Evolutionary conservation across 2,113 vertebrate species (phyloP).

Genomic region (Zosterops borbonicus): DNA sequence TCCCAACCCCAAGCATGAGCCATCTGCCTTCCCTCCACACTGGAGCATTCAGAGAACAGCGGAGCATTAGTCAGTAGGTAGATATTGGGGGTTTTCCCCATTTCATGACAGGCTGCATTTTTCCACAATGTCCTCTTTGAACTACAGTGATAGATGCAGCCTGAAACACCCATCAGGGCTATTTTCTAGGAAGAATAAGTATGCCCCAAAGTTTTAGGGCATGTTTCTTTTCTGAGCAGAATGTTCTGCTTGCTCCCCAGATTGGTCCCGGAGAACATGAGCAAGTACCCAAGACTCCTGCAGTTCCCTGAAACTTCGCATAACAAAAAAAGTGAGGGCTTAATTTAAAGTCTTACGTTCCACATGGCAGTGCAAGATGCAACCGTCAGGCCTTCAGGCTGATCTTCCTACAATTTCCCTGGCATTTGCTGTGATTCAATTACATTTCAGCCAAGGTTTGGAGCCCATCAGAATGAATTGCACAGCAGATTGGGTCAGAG

Average conservation of each 20-base stretch:
- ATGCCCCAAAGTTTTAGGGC: not conserved
- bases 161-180: not conserved
- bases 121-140: not conserved
- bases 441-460: slow-evolving; percentile 31
- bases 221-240: not conserved
- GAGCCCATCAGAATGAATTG: slow-evolving; percentile 5
- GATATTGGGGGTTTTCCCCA: not conserved
- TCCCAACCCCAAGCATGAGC: not conserved
- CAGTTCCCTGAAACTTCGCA: not conserved
- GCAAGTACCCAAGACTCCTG: not conserved
- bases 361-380: slow-evolving; percentile 23
- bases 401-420: slow-evolving; percentile 18
- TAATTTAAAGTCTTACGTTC: slow-evolving; percentile 24
- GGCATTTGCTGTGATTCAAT: slow-evolving; percentile 19
- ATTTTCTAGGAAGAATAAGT: not conserved
- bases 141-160: not conserved
- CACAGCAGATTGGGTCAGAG: slow-evolving; percentile 8
- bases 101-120: not conserved
- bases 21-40: not conserved
- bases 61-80: not conserved
- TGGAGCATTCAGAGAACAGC: not conserved
- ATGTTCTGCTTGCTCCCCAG: not conserved
- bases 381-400: not conserved
- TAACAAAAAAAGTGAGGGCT: not conserved
- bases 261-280: not conserved